Conservation (phyloP, 2,888 invertebrate species). For the Rotaria sp. region DNA sequence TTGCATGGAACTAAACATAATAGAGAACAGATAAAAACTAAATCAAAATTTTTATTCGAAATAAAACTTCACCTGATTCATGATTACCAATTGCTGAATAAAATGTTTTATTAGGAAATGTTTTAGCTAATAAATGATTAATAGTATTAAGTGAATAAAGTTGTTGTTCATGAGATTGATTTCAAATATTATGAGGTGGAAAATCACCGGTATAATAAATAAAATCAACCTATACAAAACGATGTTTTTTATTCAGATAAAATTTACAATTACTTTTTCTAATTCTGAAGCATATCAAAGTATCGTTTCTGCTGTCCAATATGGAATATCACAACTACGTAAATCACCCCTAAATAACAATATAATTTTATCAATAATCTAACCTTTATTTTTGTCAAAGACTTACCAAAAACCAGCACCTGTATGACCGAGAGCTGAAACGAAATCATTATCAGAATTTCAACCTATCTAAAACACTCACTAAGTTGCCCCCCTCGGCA, state of each 20-base stretch:
- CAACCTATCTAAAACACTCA: neutral
- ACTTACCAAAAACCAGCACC: slow-evolving; percentile 51
- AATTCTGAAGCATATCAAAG: slow-evolving; percentile 60
- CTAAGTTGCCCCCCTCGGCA: slow-evolving; percentile 60
- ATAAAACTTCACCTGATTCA: slow-evolving; percentile 71
- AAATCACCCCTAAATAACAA: slow-evolving; percentile 72
- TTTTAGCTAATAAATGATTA: slow-evolving; percentile 19
- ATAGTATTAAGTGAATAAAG: slow-evolving; percentile 37
- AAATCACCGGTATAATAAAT: slow-evolving; percentile 45
- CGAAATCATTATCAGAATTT: no score
- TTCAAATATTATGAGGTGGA: slow-evolving; percentile 46
- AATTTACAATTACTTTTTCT: slow-evolving; percentile 43
- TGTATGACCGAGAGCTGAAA: neutral
- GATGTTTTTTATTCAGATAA: no score
- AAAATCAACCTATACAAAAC: slow-evolving; percentile 31
- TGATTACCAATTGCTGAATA: slow-evolving; percentile 93
- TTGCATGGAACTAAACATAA: slow-evolving; percentile 61
- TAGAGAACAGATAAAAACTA: no score
- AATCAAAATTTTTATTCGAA: no score
- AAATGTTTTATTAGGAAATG: slow-evolving; percentile 38
- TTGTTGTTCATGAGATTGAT: slow-evolving; percentile 42
- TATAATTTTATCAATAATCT: no score
- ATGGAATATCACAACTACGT: slow-evolving; percentile 85
- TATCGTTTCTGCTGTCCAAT: slow-evolving; percentile 82
- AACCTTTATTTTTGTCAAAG: neutral